Evolutionary conservation across 2,888 invertebrate genomes (phyloP), one percentile per base, ranked within the genome.

Genomic region (Tipula confusa): DNA sequence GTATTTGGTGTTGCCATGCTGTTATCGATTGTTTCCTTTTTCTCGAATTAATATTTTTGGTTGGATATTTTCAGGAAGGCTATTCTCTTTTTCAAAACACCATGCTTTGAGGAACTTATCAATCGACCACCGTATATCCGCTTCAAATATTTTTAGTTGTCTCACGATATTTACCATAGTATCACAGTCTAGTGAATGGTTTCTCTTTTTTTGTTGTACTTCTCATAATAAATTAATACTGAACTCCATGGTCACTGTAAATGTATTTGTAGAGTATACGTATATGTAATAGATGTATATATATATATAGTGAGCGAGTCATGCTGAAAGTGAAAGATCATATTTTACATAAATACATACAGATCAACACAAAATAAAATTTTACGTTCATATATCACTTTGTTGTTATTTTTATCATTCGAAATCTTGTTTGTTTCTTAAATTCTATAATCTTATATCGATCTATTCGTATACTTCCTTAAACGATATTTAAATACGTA

Each of bases 311-410:
- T 13, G 64, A 18, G 4, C 24, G n/a, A 24, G 64, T 64, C 64
- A 64, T 64, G 3, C 64, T 24, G 64, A 64, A 64, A 64, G 64
- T 64, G 64, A 64, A 64, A 64, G 64, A 64, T 64, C 64, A 64
- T 64, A 24, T 64, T 43, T 15, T 43, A 15, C 15, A 9, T 64
- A 24, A 5, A 64, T 11, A 64, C 64, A 48, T 18, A 64, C 13
- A 24, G 13, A 31, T 31, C 36, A 36, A 0, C 9, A 36, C 11
- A 36, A 9, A 36, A 9, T 5, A 15, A 43, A 9, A 36, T 36
- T 3, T 43, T 43, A 43, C 15, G 15, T 43, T 24, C 64, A 64
- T 64, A 64, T 24, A 64, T 64, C 64, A 64, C 64, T 64, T 64
- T 64, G 64, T 64, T 64, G 64, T 64, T 15, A 43, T 43, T 43